Conservation (phyloP, 2,113 vertebrate species). For the Peromyscus maniculatus region DNA sequence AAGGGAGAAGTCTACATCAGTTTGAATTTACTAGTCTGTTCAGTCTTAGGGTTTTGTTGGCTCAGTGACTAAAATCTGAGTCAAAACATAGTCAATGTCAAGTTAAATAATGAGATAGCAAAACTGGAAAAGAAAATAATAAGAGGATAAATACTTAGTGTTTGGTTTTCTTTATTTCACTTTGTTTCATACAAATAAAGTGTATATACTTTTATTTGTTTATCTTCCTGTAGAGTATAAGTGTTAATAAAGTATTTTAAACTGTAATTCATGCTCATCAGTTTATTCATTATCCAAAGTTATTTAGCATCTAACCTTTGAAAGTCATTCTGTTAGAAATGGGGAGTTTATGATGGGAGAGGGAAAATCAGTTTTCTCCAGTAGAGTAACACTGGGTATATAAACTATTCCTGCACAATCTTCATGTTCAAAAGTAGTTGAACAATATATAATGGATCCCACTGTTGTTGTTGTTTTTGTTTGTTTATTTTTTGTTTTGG, state of each 20-base stretch:
- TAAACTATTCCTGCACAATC: background rate
- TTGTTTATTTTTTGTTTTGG: background rate
- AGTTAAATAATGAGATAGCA: background rate
- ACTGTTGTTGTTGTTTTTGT: background rate
- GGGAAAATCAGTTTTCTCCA: background rate
- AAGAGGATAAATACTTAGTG: background rate
- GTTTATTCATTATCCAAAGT: constrained; percentile 53
- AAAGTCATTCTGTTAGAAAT: constrained; percentile 43
- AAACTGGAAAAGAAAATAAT: background rate
- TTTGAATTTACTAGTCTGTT: background rate
- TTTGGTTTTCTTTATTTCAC: background rate
- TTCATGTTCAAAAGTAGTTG: background rate
- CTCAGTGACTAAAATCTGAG: background rate
- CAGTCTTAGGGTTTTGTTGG: background rate
- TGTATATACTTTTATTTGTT: background rate
- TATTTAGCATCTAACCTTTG: constrained; percentile 19
- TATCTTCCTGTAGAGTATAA: constrained; percentile 33
- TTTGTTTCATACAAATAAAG: constrained; percentile 60
- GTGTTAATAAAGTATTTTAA: constrained; percentile 69
- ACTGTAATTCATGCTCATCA: constrained; percentile 12
- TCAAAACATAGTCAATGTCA: background rate
- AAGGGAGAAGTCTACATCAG: background rate
- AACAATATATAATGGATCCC: background rate
- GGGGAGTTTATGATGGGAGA: background rate
- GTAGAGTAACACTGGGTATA: background rate